Base-by-base conservation (phyloP, 1,140 invertebrate genomes). In the Trichonephila inaurata region DNA sequence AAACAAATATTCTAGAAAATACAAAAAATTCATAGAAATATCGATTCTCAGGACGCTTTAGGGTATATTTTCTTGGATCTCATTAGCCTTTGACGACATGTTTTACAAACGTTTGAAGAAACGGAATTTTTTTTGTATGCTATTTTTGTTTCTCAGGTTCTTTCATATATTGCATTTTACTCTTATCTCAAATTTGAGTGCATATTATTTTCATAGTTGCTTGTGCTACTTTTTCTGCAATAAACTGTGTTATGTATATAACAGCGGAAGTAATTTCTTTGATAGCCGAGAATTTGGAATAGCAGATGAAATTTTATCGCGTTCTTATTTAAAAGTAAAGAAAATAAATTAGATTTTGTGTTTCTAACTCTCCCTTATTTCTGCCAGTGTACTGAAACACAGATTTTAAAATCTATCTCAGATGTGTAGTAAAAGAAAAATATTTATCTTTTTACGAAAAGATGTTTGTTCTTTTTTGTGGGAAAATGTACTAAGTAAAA, bases 81-180 rank as follows among this genome's bases (percentile, higher is more conserved):
- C 88, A 89, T 89, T 72, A 89, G 66, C 66, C 44, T 89, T 72
- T 89, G 62, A 89, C 72, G 88, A 89, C 33, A 89, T 89, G 66
- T 89, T 89, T 89, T 89, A 89, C 40, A 44, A 66, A 60, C 33
- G 18, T 89, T 77, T 61, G 16, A 19, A 89, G 24, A 72, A 72
- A 51, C 28, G 40, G n/a, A 69, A 58, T 72, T 19, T 85, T 51
- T 85, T 85, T 33, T 24, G 58, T 12, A 58, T 85, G 16, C 21
- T 3, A 77, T 28, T 85, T 85, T 24, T 85, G 60, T 51, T n/a
- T 85, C 60, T 85, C n/a, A 60, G n/a, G 61, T 85, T 85, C 58
- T 61, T 85, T 85, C 33, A 16, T 60, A 85, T 61, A 24, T 85
- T 28, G 83, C 58, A 60, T 85, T 85, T 33, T 18, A 81, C 44